These are phyloP conservation scores for Hirtodrosophila alboralis DNA, from an alignment of 2,888 invertebrate species.

Conservation along the genomic window DNA sequence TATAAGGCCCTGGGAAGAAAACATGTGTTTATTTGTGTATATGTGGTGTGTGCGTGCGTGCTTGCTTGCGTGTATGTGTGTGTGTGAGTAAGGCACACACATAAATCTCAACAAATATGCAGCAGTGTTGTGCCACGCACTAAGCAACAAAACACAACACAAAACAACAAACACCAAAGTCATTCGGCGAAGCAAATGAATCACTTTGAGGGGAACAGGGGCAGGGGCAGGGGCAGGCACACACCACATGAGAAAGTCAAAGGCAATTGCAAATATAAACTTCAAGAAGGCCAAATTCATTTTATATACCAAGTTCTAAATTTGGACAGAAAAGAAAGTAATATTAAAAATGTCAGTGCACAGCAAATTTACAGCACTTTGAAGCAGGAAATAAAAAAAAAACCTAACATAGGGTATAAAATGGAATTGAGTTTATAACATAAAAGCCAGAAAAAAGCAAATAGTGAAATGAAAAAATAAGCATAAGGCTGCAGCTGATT, in stretches of 20 bases:
- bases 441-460: too few relatives aligned
- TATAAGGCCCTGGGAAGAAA: conserved; percentile 43
- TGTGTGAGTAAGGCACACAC: conserved; percentile 19
- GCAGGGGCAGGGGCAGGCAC: neutral
- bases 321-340: conserved; percentile 17
- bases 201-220: conserved; percentile 26
- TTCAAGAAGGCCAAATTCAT: conserved; percentile 51
- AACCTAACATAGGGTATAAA: neutral
- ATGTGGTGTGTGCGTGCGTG: conserved; percentile 5
- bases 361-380: conserved; percentile 33
- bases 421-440: too few relatives aligned
- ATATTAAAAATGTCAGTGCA: conserved; percentile 30
- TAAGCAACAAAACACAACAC: conserved; percentile 29
- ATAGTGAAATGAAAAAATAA: too few relatives aligned
- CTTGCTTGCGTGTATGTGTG: conserved; percentile 13
- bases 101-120: conserved; percentile 68
- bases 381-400: conserved; percentile 10
- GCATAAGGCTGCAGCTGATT: too few relatives aligned
- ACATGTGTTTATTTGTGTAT: conserved; percentile 39
- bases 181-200: conserved; percentile 49
- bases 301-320: conserved; percentile 28
- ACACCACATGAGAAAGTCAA: conserved; percentile 35
- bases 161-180: conserved; percentile 30
- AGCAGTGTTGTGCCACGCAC: conserved; percentile 55
- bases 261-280: conserved; percentile 48